Conservation (phyloP, 2,113 vertebrate species). For the Centropus bengalensis region DNA sequence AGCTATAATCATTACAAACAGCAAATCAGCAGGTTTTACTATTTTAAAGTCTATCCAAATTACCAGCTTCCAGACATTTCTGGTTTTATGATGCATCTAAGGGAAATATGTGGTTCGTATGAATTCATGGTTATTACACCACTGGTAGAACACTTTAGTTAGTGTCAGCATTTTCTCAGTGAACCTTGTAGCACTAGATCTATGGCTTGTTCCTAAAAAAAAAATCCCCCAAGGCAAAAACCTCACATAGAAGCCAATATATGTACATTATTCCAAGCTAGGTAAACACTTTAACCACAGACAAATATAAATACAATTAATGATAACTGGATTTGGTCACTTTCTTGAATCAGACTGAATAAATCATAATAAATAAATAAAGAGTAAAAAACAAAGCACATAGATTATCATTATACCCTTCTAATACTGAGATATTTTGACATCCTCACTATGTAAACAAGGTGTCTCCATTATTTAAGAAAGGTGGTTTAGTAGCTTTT, state of each 20-base stretch:
- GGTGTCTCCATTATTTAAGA: background rate
- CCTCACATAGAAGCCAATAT: background rate
- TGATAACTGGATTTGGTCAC: background rate
- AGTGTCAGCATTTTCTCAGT: conserved; percentile 26
- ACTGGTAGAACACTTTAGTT: background rate
- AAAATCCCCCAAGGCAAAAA: background rate
- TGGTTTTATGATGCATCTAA: background rate
- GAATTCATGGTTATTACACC: conserved; percentile 32
- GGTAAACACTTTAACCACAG: background rate
- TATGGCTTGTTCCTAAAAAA: background rate
- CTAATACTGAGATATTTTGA: background rate
- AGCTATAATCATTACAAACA: background rate
- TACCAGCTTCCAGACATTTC: background rate
- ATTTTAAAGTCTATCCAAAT: conserved; percentile 11
- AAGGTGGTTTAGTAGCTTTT: background rate
- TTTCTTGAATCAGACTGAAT: background rate
- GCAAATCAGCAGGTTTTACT: background rate
- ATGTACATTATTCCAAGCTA: background rate
- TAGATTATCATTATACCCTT: background rate
- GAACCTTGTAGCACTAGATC: background rate
- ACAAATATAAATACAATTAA: background rate
- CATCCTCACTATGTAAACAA: background rate
- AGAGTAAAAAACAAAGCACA: background rate
- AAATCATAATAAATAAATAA: background rate
- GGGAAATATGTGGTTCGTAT: background rate